Conservation (phyloP, 2,797 vertebrate species). For the Ciconia nigra region DNA sequence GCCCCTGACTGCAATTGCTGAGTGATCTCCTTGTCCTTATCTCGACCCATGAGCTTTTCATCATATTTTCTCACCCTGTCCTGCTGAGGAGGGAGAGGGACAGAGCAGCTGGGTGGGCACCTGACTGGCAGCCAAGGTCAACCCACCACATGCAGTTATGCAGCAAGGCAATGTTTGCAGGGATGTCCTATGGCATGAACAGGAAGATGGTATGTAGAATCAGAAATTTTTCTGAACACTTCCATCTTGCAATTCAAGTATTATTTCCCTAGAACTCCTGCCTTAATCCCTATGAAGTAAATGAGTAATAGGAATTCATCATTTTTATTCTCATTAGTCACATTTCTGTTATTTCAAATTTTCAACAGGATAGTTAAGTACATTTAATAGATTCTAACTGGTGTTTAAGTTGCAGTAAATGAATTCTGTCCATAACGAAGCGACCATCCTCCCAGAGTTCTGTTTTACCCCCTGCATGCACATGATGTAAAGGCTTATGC, state of each 20-base stretch:
- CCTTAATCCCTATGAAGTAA: neutral
- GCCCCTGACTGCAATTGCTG: neutral
- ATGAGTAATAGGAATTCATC: neutral
- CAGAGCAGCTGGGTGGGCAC: neutral
- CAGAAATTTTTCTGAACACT: neutral
- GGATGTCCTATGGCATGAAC: fast-evolving
- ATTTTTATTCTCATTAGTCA: neutral
- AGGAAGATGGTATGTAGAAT: neutral
- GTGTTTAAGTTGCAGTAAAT: conserved; percentile 5
- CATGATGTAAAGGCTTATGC: neutral
- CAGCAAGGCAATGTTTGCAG: neutral
- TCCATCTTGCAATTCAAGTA: neutral
- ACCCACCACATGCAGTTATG: neutral
- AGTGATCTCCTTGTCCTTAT: neutral
- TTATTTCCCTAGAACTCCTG: neutral
- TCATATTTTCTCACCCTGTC: fast-evolving
- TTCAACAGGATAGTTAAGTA: neutral
- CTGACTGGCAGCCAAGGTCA: neutral
- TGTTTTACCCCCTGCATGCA: neutral
- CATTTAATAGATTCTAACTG: neutral
- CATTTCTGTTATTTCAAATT: neutral
- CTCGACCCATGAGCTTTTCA: neutral
- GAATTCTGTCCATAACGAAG: neutral
- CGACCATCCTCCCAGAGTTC: neutral
- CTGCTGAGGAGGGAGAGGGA: neutral